Conservation (phyloP, 2,888 invertebrate species). For the Drosophila recens region DNA sequence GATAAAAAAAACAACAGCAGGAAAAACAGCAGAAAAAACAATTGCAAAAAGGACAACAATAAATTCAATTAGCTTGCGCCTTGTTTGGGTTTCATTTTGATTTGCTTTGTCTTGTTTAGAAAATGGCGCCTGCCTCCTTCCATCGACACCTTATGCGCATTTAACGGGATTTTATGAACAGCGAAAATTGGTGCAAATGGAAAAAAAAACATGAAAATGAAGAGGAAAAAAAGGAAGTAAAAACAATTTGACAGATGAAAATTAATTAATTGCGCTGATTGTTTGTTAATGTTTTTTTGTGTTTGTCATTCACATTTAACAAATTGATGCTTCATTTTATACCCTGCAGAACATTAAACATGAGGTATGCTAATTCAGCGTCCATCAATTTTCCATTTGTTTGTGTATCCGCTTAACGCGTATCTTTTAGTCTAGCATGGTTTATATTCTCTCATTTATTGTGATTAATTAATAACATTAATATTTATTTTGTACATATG, state of each 20-base stretch:
- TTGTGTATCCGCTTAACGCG: neutral
- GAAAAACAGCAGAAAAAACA: slow-evolving; percentile 21
- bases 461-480: slow-evolving; percentile 13
- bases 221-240: neutral
- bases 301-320: slow-evolving; percentile 3
- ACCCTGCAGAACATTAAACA: neutral
- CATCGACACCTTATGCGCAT: slow-evolving; percentile 43
- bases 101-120: slow-evolving; percentile 25
- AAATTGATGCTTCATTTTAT: neutral
- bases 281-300: slow-evolving; percentile 21
- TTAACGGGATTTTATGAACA: slow-evolving; percentile 45
- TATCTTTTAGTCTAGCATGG: neutral
- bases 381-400: neutral
- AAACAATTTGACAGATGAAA: slow-evolving; percentile 26
- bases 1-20: too few relatives aligned
- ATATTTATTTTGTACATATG: slow-evolving; percentile 13
- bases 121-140: slow-evolving; percentile 30
- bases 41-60: slow-evolving; percentile 61
- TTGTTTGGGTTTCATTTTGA: slow-evolving; percentile 59
- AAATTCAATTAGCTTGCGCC: slow-evolving; percentile 74
- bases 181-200: slow-evolving; percentile 29
- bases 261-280: slow-evolving; percentile 53
- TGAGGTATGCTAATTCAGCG: too few relatives aligned
- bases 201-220: slow-evolving; percentile 1
- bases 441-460: neutral